Evolutionary conservation across 2,797 vertebrate genomes (phyloP).

Genomic region (Notamacropus eugenii): DNA sequence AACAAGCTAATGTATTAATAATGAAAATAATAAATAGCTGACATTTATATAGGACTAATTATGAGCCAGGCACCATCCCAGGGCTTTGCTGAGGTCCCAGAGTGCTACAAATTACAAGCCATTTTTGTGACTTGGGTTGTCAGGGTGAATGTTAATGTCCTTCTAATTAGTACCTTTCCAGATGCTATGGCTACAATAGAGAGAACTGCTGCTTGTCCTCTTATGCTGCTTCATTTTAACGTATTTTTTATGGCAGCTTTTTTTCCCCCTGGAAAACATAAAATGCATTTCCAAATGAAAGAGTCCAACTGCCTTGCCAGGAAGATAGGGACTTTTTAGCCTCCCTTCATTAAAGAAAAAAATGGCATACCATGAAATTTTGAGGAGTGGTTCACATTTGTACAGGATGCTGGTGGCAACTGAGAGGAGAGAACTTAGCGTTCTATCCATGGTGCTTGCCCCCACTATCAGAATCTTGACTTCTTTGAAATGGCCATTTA

Average conservation of each 20-base stretch:
- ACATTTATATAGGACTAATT: neutral
- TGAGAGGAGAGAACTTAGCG: neutral
- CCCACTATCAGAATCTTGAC: neutral
- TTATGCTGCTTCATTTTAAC: neutral
- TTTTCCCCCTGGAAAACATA: constrained; percentile 35
- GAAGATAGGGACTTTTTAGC: neutral
- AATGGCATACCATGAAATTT: neutral
- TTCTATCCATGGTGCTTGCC: neutral
- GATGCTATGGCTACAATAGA: constrained; percentile 47
- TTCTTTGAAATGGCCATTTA: neutral
- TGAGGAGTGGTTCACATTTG: neutral
- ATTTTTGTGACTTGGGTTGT: constrained; percentile 1
- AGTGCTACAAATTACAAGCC: neutral
- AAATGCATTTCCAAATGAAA: constrained; percentile 15
- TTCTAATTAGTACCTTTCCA: neutral
- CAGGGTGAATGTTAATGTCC: neutral
- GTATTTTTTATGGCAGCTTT: constrained; percentile 26
- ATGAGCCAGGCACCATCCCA: neutral
- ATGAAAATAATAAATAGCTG: neutral
- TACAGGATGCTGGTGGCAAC: neutral
- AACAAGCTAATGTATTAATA: neutral
- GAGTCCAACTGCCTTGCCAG: neutral
- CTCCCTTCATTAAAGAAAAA: neutral
- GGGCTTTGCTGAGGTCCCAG: neutral
- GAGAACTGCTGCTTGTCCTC: constrained; percentile 33